Evolutionary conservation across 2,797 vertebrate genomes (phyloP).

Genomic region (Mus minutoides): DNA sequence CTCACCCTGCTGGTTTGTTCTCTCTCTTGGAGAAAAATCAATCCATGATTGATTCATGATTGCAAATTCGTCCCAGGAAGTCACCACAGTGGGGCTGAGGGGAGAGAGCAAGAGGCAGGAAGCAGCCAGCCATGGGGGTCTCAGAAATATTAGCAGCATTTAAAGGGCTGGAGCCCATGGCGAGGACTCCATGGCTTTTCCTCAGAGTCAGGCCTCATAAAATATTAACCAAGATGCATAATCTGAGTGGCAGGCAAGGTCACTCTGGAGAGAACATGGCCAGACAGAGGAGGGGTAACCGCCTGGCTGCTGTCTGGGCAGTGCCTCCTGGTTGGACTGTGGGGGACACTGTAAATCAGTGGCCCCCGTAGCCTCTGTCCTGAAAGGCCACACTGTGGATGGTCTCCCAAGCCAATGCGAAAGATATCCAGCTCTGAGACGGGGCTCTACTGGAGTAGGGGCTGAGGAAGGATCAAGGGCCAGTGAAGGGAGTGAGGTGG

Average conservation of each 20-base stretch:
- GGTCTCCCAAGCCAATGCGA: neutral
- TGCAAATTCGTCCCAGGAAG: constrained; percentile 50
- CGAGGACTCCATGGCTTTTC: constrained; percentile 73
- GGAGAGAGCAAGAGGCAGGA: constrained; percentile 14
- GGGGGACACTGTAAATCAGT: no score
- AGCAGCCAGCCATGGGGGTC: constrained; percentile 60
- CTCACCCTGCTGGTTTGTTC: neutral
- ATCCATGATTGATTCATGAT: constrained; percentile 55
- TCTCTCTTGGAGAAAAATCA: constrained; percentile 50
- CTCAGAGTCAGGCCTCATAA: constrained; percentile 74
- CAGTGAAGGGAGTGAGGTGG: neutral
- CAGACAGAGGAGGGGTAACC: constrained; percentile 45
- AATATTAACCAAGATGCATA: constrained; percentile 82
- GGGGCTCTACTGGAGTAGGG: neutral
- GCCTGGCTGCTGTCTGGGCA: neutral
- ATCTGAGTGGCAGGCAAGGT: constrained; percentile 64
- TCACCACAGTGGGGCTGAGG: neutral
- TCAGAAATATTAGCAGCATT: constrained; percentile 68
- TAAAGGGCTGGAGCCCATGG: constrained; percentile 73
- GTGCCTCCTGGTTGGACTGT: neutral
- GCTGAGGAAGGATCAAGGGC: fast-evolving
- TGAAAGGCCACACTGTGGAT: neutral
- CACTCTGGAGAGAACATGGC: constrained; percentile 37
- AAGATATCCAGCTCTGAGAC: neutral
- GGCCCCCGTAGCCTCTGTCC: neutral